These are phyloP conservation scores for Oscheius sp. DNA, from an alignment of 2,888 invertebrate species.

Conservation along the genomic window DNA sequence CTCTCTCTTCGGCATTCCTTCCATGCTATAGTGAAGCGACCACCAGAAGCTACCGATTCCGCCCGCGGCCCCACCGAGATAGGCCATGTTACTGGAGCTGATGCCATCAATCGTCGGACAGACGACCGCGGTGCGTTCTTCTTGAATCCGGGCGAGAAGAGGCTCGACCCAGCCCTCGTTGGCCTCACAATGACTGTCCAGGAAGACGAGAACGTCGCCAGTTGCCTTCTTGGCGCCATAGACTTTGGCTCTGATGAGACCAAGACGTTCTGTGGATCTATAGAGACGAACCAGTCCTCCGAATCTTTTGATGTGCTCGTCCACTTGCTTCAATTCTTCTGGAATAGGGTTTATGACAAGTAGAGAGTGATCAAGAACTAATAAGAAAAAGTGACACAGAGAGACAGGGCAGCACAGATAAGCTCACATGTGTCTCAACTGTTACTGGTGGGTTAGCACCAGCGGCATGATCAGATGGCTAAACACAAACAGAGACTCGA, in stretches of 20 bases:
- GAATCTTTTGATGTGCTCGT: conserved; percentile 81
- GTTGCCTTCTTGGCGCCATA: conserved; percentile 80
- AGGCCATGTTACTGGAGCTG: conserved; percentile 83
- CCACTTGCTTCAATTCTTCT: conserved; percentile 82
- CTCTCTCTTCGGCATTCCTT: conserved; percentile 81
- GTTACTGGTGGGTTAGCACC: too few species aligned
- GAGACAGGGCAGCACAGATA: too few species aligned
- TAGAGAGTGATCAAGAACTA: too few species aligned
- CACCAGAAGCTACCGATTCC: conserved; percentile 75
- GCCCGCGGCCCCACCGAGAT: conserved; percentile 75
- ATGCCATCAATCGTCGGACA: conserved; percentile 95
- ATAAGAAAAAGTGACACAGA: too few species aligned
- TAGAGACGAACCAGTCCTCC: conserved; percentile 81
- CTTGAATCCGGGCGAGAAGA: conserved; percentile 85
- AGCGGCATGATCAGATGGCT: too few species aligned
- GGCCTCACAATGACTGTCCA: conserved; percentile 91
- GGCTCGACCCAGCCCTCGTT: conserved; percentile 87
- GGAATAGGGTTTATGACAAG: neutral
- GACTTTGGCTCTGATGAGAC: conserved; percentile 84
- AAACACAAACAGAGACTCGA: too few species aligned
- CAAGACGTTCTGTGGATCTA: conserved; percentile 83
- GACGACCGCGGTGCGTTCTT: conserved; percentile 83
- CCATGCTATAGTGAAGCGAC: conserved; percentile 76
- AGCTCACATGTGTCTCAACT: too few species aligned
- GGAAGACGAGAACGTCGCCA: conserved; percentile 85